phyloP scores from a whole-genome alignment of 2,113 vertebrate genomes.

The Dicaeum eximium region DNA sequence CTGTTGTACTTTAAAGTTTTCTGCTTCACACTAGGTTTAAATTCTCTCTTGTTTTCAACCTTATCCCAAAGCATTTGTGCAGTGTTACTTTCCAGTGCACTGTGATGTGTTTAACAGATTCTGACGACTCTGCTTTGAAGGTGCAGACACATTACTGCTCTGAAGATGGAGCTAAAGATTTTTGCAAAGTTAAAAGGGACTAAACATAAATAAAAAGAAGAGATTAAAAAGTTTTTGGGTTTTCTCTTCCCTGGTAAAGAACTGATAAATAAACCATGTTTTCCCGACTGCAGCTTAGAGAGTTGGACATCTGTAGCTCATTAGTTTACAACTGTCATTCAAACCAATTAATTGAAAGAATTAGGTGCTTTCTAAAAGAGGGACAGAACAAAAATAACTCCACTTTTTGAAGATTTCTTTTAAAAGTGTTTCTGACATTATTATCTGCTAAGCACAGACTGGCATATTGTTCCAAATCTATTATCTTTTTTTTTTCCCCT shows the following conservation, averaged over 20 bases:
- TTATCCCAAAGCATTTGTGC: background rate
- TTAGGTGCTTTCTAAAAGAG: conserved; percentile 19
- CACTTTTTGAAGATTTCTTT: conserved; percentile 1
- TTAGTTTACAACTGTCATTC: conserved; percentile 54
- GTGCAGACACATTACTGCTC: conserved; percentile 39
- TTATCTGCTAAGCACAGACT: background rate
- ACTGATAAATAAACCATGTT: conserved; percentile 37
- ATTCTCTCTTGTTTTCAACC: background rate
- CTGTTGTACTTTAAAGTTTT: background rate
- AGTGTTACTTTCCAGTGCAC: background rate
- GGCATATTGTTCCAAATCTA: background rate
- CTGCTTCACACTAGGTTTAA: background rate
- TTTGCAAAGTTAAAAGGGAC: conserved; percentile 41
- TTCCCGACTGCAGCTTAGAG: conserved; percentile 9
- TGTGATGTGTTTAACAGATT: background rate
- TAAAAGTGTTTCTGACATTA: background rate
- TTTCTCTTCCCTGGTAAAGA: background rate
- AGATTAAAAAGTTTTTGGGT: background rate
- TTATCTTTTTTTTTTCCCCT: background rate
- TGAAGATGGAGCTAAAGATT: conserved; percentile 75
- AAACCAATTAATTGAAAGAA: conserved; percentile 57
- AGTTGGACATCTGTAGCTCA: conserved; percentile 58
- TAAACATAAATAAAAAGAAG: background rate
- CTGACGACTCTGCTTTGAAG: background rate
- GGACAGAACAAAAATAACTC: conserved; percentile 18